Evolutionary conservation across 1,140 invertebrate genomes (phyloP), one percentile per base, ranked within the genome.

Genomic region (Platyscapa corneri): DNA sequence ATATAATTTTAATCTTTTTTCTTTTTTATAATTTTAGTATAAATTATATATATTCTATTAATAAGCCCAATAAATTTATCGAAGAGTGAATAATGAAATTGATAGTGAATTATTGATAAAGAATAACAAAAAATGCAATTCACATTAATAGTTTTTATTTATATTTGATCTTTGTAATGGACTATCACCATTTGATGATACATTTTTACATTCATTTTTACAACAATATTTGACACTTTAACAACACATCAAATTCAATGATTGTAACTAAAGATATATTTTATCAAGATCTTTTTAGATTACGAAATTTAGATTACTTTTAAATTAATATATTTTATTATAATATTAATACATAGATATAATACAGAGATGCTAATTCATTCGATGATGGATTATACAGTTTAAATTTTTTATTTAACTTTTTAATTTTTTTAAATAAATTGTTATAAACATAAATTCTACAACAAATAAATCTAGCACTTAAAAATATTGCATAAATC

Each of bases 211-310:
- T 83, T 67, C 30, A 86, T 86, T 86, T 82, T 86, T 82, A 77
- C 72, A 86, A 86, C n/a, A 86, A 81, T 80, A 83, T 74, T 87
- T 84, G 82, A 84, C 82, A 87, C 72, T 67, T 82, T 81, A 83
- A 81, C 67, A 81, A 83, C 79, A 83, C 64, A 86, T 83, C 30
- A 64, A 87, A 86, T 81, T 82, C 34, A 67, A 79, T 83, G 32
- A 72, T 30, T 74, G 30, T 70, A 53, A 72, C 39, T 72, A 72
- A 70, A 53, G 8, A 65, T n/a, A 20, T 23, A 67, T 37, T 65
- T 82, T 75, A 3, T 20, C 56, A 65, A 82, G 46, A 42, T 79
- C 32, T 53, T 56, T 82, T 79, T 72, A 82, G 67, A 78, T 72
- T 84, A 60, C 56, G 46, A 37, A 85, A 80, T 46, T 46, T 46